Base-by-base conservation (phyloP, 2,113 vertebrate genomes). In the Salvelinus sp. region DNA sequence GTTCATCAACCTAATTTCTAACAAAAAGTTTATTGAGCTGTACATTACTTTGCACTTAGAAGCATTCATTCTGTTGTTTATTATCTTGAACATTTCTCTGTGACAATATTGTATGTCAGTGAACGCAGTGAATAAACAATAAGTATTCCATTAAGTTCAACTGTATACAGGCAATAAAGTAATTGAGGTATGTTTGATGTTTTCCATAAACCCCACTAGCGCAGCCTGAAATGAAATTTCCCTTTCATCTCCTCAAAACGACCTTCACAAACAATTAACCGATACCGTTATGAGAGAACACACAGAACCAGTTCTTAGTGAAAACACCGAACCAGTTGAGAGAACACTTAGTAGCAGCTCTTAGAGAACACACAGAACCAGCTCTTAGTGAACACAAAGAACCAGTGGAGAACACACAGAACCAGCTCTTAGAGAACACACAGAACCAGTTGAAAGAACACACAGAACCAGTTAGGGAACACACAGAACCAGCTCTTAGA, bases 181-280 rank as follows among this genome's bases (percentile, higher is more conserved):
- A 84, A 89, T 75, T 88, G 85, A 87, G 78, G 78, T 58, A 14
- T 1, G 76, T 89, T 89, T 91, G 88, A 91, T 88, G 85, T 90
- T 88, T 87, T 71, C 77, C 79, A 83, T 81, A 85, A 75, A 85
- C 64, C 81, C 84, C 71, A 44, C 38, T 44, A 79, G 84, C 74
- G 74, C 28, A 68, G 77, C 77, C 79, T 57, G 16, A 1, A 77
- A 73, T 66, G 38, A 86, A 73, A 79, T 23, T 16, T 14, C 23
- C 22, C 83, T 83, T 89, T 90, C 80, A 88, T 89, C 84, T 60
- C 83, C 74, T 67, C 25, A 81, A 57, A 81, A 84, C 73, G 67
- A 64, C 63, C 70, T 76, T 79, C 73, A 74, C 78, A 44, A 44
- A 88, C 83, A 88, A 87, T 85, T 70, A 79, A 78, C 65, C 75